A percentile compares a stretch with the other conserved stretches of the same genome.
These are phyloP conservation scores for Norana najaformis DNA, from an alignment of 2,888 invertebrate genomes.

Conservation along the genomic window DNA sequence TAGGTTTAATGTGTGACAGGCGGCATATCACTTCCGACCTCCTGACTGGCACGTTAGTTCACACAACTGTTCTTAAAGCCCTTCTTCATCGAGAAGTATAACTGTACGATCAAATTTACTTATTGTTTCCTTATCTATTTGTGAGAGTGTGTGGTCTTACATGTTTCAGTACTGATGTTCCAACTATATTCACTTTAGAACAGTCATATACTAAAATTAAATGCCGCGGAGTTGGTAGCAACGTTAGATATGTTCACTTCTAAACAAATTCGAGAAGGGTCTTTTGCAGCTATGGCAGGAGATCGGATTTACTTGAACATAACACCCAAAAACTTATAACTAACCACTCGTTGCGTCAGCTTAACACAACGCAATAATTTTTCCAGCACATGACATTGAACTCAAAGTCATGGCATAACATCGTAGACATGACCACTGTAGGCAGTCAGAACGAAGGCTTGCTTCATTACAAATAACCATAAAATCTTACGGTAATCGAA, in stretches of 20 bases:
- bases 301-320: not conserved
- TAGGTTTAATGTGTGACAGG: not conserved
- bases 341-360: not conserved
- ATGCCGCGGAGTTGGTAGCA: not conserved
- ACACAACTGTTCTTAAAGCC: no score
- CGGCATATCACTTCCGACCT: no score
- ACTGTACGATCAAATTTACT: not conserved
- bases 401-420: not conserved
- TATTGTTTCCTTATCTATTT: not conserved
- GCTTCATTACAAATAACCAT: not conserved
- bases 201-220: no score
- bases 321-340: not conserved
- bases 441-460: not conserved
- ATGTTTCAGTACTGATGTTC: not conserved
- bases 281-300: no score
- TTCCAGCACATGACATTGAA: constrained; percentile 13
- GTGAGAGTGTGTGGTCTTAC: not conserved
- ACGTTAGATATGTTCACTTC: not conserved
- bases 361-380: not conserved
- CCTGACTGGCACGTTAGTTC: no score
- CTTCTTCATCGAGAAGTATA: not conserved
- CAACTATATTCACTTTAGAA: no score
- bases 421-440: not conserved
- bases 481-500: not conserved
- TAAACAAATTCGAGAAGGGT: no score